phyloP scores from a whole-genome alignment of 2,888 invertebrate genomes.

The Microchrysa polita region DNA sequence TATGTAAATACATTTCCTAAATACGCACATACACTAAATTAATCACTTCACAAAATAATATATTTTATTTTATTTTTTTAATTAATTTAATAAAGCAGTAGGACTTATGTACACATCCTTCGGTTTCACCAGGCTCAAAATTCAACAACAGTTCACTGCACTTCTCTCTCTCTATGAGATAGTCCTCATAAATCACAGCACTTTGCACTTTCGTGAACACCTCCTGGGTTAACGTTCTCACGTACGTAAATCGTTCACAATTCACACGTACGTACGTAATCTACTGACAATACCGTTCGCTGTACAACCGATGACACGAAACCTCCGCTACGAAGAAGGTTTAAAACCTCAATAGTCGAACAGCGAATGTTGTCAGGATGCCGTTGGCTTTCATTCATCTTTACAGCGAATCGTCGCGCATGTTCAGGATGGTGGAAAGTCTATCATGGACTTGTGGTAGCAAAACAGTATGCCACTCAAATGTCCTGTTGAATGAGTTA shows the following conservation, averaged over 20 bases:
- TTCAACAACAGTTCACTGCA: slow-evolving; percentile 16
- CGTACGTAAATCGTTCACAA: too few species aligned
- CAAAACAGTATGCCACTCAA: background rate
- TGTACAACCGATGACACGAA: slow-evolving; percentile 2
- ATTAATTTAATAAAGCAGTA: background rate
- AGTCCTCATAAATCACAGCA: too few species aligned
- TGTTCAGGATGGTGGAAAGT: slow-evolving; percentile 24
- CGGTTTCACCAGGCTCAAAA: background rate
- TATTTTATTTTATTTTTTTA: too few species aligned
- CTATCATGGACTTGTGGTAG: too few species aligned
- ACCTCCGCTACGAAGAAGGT: slow-evolving; percentile 25
- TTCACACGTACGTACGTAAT: too few species aligned
- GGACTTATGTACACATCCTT: background rate
- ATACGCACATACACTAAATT: background rate
- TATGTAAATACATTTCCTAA: background rate
- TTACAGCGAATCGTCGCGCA: slow-evolving; percentile 3
- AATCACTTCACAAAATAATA: background rate
- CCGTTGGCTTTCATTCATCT: slow-evolving; percentile 31
- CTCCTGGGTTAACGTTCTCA: too few species aligned
- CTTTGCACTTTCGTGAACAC: too few species aligned
- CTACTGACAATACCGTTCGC: background rate
- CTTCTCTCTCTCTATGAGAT: too few species aligned
- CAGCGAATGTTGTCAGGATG: slow-evolving; percentile 19
- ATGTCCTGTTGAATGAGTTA: slow-evolving; percentile 36
- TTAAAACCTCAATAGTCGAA: slow-evolving; percentile 15